Conservation (phyloP, 2,797 vertebrate species). For the Labeo calbasu region DNA sequence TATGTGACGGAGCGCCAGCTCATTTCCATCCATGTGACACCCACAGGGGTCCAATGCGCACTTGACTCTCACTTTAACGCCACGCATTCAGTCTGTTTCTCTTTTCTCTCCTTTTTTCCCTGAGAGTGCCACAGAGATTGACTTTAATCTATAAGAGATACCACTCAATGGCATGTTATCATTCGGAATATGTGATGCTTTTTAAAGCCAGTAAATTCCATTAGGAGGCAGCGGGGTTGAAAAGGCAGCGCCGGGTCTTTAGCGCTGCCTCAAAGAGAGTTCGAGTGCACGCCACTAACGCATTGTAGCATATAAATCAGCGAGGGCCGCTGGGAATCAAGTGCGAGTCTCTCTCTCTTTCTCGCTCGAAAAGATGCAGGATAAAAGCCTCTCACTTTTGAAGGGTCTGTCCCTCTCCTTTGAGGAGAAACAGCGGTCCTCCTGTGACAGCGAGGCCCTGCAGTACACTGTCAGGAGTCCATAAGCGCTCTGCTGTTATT, state of each 20-base stretch:
- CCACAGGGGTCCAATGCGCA: constrained; percentile 37
- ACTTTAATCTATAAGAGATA: constrained; percentile 58
- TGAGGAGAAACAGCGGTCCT: constrained; percentile 66
- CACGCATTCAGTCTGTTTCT: constrained; percentile 38
- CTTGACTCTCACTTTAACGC: constrained; percentile 9
- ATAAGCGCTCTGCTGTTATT: constrained; percentile 57
- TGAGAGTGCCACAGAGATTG: constrained; percentile 58
- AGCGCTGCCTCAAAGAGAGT: constrained; percentile 60
- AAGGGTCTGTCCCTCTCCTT: constrained; percentile 67
- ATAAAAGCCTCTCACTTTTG: constrained; percentile 64
- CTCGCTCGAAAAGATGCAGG: constrained; percentile 36
- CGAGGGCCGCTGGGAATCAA: constrained; percentile 70
- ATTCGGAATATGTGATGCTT: constrained; percentile 54
- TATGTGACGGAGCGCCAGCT: constrained; percentile 35
- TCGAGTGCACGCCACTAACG: constrained; percentile 64
- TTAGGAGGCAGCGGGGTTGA: constrained; percentile 64
- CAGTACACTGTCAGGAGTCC: constrained; percentile 52
- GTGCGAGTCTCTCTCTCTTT: constrained; percentile 55
- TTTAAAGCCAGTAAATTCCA: constrained; percentile 65
- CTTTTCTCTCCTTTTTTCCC: constrained; percentile 28
- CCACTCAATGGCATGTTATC: constrained; percentile 63
- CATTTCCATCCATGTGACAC: constrained; percentile 43
- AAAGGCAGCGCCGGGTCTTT: constrained; percentile 64
- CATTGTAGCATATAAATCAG: constrained; percentile 69
- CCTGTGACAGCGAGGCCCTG: constrained; percentile 63